A percentile compares a stretch with the other conserved stretches of the same genome.
Evolutionary conservation across 1,140 invertebrate genomes (phyloP).

Genomic region (Macrosteles quadrilineatus): DNA sequence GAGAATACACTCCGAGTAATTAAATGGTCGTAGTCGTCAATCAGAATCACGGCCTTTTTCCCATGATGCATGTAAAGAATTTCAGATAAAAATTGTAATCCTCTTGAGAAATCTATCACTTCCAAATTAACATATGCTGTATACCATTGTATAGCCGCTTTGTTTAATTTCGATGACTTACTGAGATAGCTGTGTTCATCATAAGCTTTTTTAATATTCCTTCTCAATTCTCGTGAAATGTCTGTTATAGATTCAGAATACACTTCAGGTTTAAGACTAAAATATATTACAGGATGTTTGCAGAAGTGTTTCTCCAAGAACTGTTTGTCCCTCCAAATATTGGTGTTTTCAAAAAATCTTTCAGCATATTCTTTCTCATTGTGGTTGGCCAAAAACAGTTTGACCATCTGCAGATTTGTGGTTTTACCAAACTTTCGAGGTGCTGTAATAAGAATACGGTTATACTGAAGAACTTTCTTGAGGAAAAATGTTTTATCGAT

Average conservation of each 20-base stretch:
- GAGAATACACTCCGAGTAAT: neutral
- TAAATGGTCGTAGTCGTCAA: constrained; percentile 8
- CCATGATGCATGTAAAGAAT: neutral
- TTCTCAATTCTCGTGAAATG: neutral
- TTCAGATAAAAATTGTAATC: constrained; percentile 1
- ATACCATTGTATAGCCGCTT: neutral
- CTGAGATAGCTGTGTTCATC: neutral
- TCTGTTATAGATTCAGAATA: neutral
- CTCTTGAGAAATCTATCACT: neutral
- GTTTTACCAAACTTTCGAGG: neutral
- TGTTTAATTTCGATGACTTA: neutral
- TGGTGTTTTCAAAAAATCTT: neutral
- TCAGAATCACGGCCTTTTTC: neutral
- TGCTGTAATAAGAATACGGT: neutral
- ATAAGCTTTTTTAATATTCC: neutral
- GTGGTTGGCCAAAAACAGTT: neutral
- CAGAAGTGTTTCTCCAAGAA: neutral
- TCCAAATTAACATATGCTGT: neutral
- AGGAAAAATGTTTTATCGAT: neutral
- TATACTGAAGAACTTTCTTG: neutral
- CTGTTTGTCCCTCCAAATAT: neutral
- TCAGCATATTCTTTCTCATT: neutral
- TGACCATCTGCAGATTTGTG: neutral
- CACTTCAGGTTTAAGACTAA: neutral
- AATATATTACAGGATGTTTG: neutral